Percentiles rank a stretch among this genome's conserved stretches.
Conservation (phyloP, 2,113 vertebrate genomes). For the Eclectus roratus region DNA sequence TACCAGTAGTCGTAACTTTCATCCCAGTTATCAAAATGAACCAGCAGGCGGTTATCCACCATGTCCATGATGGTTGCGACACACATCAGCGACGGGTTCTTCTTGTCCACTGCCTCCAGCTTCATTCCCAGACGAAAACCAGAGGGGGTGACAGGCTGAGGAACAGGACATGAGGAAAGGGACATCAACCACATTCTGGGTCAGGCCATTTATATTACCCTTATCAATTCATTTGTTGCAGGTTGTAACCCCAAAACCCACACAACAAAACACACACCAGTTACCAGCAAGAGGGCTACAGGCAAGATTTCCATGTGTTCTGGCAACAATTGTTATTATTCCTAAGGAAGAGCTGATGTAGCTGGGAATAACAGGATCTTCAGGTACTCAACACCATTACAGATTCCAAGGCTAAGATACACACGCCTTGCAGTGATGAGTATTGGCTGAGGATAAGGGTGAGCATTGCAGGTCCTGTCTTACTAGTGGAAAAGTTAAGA, state of each 20-base stretch:
- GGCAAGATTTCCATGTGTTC: not conserved
- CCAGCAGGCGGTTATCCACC: conserved; percentile 86
- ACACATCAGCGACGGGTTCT: conserved; percentile 84
- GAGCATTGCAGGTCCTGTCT: not conserved
- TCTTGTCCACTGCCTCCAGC: conserved; percentile 88
- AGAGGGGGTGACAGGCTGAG: conserved; percentile 85
- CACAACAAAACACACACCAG: not conserved
- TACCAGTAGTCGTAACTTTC: conserved; percentile 91
- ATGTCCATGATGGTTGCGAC: conserved; percentile 84
- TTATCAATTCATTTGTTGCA: not conserved
- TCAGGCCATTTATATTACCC: not conserved
- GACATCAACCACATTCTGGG: not conserved
- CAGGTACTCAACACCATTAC: not conserved
- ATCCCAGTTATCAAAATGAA: conserved; percentile 92
- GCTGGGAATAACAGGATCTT: not conserved
- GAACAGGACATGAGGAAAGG: not conserved
- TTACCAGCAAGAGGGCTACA: not conserved
- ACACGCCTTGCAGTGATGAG: accelerated
- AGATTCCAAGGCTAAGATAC: not conserved
- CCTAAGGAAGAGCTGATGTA: not conserved
- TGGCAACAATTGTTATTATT: not conserved
- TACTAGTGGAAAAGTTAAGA: not conserved
- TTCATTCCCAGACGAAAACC: conserved; percentile 92
- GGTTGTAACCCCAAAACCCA: not conserved
- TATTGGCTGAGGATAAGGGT: not conserved